phyloP scores from a whole-genome alignment of 2,888 invertebrate species.

The Teleiodes luculella region DNA sequence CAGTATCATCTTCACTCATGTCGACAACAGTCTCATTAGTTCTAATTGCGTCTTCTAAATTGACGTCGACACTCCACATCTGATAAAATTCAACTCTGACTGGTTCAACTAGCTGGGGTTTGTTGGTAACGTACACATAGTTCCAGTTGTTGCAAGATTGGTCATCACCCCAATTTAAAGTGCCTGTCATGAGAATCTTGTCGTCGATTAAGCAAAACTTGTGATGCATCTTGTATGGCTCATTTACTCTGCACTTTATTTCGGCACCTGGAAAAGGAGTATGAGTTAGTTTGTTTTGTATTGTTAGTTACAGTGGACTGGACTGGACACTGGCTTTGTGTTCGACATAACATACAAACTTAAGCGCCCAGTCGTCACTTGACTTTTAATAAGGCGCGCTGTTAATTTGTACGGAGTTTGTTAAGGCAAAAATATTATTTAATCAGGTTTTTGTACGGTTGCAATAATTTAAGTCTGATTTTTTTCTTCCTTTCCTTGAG shows the following conservation, averaged over 20 bases:
- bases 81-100: slow-evolving; percentile 80
- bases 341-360: no score
- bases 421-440: no score
- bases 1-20: slow-evolving; percentile 30
- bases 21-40: slow-evolving; percentile 21
- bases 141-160: slow-evolving; percentile 85
- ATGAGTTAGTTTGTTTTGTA: not conserved
- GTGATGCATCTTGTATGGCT: slow-evolving; percentile 83
- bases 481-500: no score
- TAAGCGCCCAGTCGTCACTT: no score
- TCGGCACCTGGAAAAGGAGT: slow-evolving; percentile 69
- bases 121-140: slow-evolving; percentile 82
- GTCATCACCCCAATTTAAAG: slow-evolving; percentile 87
- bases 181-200: slow-evolving; percentile 81
- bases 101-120: slow-evolving; percentile 71
- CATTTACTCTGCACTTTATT: slow-evolving; percentile 66
- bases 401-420: no score
- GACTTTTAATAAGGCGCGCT: no score
- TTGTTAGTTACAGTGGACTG: no score
- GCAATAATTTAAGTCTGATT: no score
- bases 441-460: no score
- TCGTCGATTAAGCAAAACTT: slow-evolving; percentile 86
- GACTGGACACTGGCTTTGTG: no score
- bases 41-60: slow-evolving; percentile 9
- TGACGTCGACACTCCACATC: slow-evolving; percentile 69